phyloP scores from a whole-genome alignment of 2,797 vertebrate species.

The Leptodactylus fallax region DNA sequence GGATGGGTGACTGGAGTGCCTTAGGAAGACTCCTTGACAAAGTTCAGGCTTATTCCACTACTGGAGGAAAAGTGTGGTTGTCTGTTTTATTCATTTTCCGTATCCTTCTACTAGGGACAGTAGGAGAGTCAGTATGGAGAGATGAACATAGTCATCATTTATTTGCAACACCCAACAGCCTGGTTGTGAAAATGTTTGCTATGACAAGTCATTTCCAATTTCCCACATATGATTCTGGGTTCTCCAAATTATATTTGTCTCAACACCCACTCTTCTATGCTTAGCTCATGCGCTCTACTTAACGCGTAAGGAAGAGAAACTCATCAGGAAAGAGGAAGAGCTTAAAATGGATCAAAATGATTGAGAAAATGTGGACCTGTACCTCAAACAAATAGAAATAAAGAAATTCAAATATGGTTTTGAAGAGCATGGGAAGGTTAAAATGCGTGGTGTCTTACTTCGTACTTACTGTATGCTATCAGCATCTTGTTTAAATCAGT shows the following conservation, averaged over 20 bases:
- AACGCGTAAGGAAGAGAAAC: slow-evolving; percentile 94
- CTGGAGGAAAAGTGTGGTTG: slow-evolving; percentile 97
- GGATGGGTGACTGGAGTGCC: slow-evolving; percentile 98
- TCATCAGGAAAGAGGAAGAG: slow-evolving; percentile 89
- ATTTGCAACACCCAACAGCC: slow-evolving; percentile 97
- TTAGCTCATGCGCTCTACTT: slow-evolving; percentile 95
- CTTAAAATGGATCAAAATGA: slow-evolving; percentile 91
- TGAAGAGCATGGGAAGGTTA: slow-evolving; percentile 95
- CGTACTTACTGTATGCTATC: slow-evolving; percentile 93
- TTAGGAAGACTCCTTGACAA: slow-evolving; percentile 97
- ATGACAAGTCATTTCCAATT: slow-evolving; percentile 99
- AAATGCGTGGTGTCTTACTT: slow-evolving; percentile 95
- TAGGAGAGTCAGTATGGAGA: slow-evolving; percentile 96
- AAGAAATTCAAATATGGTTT: slow-evolving; percentile 97
- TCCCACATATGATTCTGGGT: slow-evolving; percentile 98
- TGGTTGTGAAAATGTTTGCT: slow-evolving; percentile 97
- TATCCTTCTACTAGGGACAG: slow-evolving; percentile 93
- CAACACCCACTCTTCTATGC: slow-evolving; percentile 94
- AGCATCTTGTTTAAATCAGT: slow-evolving; percentile 96
- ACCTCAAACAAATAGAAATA: slow-evolving; percentile 93
- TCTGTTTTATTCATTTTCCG: slow-evolving; percentile 99
- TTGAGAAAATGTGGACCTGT: slow-evolving; percentile 90
- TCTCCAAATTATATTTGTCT: slow-evolving; percentile 98
- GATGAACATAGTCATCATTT: slow-evolving; percentile 98
- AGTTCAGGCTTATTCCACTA: slow-evolving; percentile 96